Evolutionary conservation across 1,140 invertebrate genomes (phyloP).

Genomic region (Diorhabda elongata): DNA sequence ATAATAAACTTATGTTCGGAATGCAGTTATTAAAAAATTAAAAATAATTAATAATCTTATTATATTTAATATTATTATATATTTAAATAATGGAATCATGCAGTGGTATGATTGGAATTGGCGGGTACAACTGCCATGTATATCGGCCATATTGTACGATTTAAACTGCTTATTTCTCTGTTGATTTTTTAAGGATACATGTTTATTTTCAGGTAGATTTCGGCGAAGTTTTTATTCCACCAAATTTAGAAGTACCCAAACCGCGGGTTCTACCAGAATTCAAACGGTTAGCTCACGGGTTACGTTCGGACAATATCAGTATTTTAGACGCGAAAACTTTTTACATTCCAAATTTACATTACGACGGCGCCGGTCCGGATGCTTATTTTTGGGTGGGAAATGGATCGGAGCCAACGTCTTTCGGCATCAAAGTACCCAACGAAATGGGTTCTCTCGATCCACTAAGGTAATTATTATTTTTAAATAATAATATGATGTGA

Average conservation of each 20-base stretch:
- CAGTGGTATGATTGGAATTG: no score
- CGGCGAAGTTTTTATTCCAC: conserved; percentile 75
- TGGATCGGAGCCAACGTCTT: conserved; percentile 72
- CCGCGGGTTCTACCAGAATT: conserved; percentile 77
- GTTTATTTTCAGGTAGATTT: conserved; percentile 70
- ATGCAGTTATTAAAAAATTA: no score
- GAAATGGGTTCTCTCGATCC: conserved; percentile 78
- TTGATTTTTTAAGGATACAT: not conserved
- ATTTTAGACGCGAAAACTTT: conserved; percentile 88
- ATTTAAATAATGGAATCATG: no score
- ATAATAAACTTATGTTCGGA: no score
- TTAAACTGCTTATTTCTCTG: no score
- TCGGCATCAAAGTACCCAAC: conserved; percentile 77
- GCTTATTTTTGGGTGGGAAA: conserved; percentile 92
- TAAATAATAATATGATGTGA: conserved; percentile 79
- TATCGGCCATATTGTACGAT: no score
- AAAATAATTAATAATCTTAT: no score
- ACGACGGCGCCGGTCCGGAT: conserved; percentile 84
- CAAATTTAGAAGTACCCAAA: conserved; percentile 68
- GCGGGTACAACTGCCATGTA: no score
- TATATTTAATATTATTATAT: no score
- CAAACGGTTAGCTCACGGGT: conserved; percentile 76
- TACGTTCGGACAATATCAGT: conserved; percentile 85
- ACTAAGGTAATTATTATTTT: conserved; percentile 44
- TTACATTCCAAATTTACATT: conserved; percentile 88